phyloP scores from a whole-genome alignment of 2,888 invertebrate genomes.

The Hemaris fuciformis region DNA sequence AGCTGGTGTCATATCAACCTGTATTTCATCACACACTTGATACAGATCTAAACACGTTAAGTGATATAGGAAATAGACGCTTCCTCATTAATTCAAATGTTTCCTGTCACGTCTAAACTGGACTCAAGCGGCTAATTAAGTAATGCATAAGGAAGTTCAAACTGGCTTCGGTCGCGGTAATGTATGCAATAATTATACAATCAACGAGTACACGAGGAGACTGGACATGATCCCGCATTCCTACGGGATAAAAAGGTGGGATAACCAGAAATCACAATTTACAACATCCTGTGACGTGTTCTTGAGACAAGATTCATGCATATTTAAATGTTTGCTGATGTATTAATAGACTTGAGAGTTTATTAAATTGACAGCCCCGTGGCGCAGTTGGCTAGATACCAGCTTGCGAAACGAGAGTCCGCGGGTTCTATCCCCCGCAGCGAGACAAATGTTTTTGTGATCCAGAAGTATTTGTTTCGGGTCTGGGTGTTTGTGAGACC shows the following conservation, averaged over 20 bases:
- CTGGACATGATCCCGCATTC: neutral
- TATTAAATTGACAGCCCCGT: neutral
- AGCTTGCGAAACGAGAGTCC: too few relatives aligned
- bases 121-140: slow-evolving; percentile 9
- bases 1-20: neutral
- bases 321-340: slow-evolving; percentile 1
- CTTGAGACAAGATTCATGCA: neutral
- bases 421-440: too few relatives aligned
- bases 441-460: too few relatives aligned
- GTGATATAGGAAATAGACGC: neutral
- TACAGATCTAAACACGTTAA: neutral
- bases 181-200: slow-evolving; percentile 12
- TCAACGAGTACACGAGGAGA: neutral
- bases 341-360: neutral
- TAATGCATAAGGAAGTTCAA: slow-evolving; percentile 13
- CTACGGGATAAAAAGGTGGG: neutral
- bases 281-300: neutral
- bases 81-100: slow-evolving; percentile 9
- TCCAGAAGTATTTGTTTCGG: too few relatives aligned
- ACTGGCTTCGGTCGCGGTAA: neutral
- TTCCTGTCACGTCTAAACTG: slow-evolving; percentile 6
- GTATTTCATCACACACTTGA: neutral
- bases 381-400: too few relatives aligned
- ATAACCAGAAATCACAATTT: neutral
- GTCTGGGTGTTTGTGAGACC: too few relatives aligned